Conservation (phyloP, 2,113 vertebrate species). For the Periophthalmus modestus region DNA sequence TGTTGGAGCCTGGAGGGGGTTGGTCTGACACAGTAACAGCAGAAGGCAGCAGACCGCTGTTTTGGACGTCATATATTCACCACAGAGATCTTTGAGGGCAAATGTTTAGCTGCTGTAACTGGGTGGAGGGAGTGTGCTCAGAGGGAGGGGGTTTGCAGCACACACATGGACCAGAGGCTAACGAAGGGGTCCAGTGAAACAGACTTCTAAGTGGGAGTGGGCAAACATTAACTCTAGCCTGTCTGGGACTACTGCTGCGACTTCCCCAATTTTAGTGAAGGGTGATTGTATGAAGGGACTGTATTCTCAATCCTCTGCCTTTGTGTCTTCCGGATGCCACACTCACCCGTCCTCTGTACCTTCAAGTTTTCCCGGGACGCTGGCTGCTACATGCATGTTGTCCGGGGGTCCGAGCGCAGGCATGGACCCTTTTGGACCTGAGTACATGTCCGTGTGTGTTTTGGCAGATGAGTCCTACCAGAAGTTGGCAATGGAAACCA, state of each 20-base stretch:
- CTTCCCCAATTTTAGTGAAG: slow-evolving; percentile 39
- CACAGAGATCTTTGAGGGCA: slow-evolving; percentile 14
- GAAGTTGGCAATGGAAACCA: slow-evolving; percentile 75
- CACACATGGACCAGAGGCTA: slow-evolving; percentile 31
- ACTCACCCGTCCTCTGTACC: slow-evolving; percentile 37
- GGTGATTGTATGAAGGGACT: slow-evolving; percentile 63
- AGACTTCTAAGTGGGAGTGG: slow-evolving; percentile 39
- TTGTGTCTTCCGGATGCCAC: slow-evolving; percentile 49
- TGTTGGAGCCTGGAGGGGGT: slow-evolving; percentile 16
- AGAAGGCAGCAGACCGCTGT: slow-evolving; percentile 23
- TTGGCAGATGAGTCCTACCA: slow-evolving; percentile 78
- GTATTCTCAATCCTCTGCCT: slow-evolving; percentile 62
- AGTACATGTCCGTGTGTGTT: slow-evolving; percentile 74
- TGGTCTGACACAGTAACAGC: slow-evolving; percentile 43
- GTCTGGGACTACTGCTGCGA: slow-evolving; percentile 29
- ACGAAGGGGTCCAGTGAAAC: slow-evolving; percentile 43
- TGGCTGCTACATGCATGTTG: slow-evolving; percentile 40
- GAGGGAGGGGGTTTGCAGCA: slow-evolving; percentile 53
- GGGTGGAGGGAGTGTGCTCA: slow-evolving; percentile 36
- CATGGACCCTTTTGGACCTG: slow-evolving; percentile 63
- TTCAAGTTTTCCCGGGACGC: slow-evolving; percentile 52
- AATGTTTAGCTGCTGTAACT: slow-evolving; percentile 12
- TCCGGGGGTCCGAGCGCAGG: slow-evolving; percentile 36
- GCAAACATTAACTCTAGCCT: slow-evolving; percentile 43
- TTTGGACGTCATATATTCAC: slow-evolving; percentile 27